Base-by-base conservation (phyloP, 2,888 invertebrate species). In the Tachina grossa region DNA sequence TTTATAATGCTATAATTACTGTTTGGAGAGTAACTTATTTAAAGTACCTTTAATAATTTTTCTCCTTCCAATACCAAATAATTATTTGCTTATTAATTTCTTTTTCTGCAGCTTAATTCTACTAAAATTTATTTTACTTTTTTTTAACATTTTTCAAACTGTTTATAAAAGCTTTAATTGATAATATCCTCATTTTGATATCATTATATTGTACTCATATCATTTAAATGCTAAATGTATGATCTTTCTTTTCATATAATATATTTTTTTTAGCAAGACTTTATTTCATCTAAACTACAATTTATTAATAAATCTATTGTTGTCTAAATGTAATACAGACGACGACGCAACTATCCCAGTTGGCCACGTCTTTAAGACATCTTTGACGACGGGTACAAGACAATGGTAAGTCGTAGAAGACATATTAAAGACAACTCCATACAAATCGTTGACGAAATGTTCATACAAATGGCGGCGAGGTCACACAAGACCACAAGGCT, bases 261-360 rank as follows among this genome's bases (percentile, higher is more conserved):
- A 19, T 45, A 14, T 31, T 16, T 59, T 16, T 59, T 72, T 8
- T 13, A 61, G 41, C 47, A 16, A 53, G 14, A 69, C 31, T 59
- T 57, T 19, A 51, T 68, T 53, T 47, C 31, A 63, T 10, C 65
- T 66, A 59, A 81, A 74, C 74, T 59, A 81, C 72, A 68, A 39
- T 83, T 77, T 63, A 77, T 83, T 83, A 77, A 66, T 77, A 63
- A 77, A 83, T 71, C 76, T 65, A 77, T 83, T 83, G 83, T 83
- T 59, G 71, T 59, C 51, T 72, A 19, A 77, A 65, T 71, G 3
- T 45, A 55, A 63, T 41, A 51, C 74, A 68, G 59, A 75, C 31
- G 31, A 31, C 31, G 31, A 31, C 45, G 47, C 39, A 71, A 75
- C n/a, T n/a, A n/a, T n/a, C n/a, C n/a, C n/a, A n/a, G n/a, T n/a